Evolutionary conservation across 2,113 vertebrate genomes (phyloP).

Genomic region (Cyprinodon variegatus): DNA sequence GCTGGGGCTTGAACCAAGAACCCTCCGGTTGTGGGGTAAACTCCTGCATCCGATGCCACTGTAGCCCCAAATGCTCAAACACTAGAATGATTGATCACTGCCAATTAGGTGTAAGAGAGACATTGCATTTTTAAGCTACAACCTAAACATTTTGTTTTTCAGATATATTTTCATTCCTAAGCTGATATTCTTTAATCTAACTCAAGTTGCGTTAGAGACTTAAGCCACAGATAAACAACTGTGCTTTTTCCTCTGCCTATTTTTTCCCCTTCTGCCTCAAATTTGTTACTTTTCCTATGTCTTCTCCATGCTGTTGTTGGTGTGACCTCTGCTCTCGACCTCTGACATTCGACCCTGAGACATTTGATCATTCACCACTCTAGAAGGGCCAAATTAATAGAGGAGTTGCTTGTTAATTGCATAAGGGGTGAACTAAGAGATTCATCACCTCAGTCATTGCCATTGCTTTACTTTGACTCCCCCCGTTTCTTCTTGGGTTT

Average conservation of each 20-base stretch:
- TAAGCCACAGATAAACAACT: slow-evolving; percentile 38
- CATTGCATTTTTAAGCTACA: slow-evolving; percentile 85
- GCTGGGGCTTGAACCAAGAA: too few relatives aligned
- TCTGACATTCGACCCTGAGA: slow-evolving; percentile 93
- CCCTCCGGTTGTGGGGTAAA: too few relatives aligned
- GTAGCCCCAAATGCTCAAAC: slow-evolving; percentile 80
- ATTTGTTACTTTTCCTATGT: slow-evolving; percentile 51
- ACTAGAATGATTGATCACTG: slow-evolving; percentile 91
- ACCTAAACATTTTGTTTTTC: slow-evolving; percentile 37
- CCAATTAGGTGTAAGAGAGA: slow-evolving; percentile 90
- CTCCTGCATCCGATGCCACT: too few relatives aligned
- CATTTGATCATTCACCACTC: slow-evolving; percentile 99
- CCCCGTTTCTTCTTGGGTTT: slow-evolving; percentile 71
- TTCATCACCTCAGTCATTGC: slow-evolving; percentile 99
- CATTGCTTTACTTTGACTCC: slow-evolving; percentile 99
- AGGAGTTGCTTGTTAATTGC: slow-evolving; percentile 97
- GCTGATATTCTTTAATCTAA: slow-evolving; percentile 68
- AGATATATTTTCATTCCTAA: slow-evolving; percentile 67
- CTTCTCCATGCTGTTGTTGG: slow-evolving; percentile 81
- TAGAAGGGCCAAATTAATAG: slow-evolving; percentile 98
- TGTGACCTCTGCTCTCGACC: slow-evolving; percentile 94
- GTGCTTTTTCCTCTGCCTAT: slow-evolving; percentile 78
- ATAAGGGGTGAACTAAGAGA: slow-evolving; percentile 96
- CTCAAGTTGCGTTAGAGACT: slow-evolving; percentile 5
- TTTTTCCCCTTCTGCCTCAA: slow-evolving; percentile 38